phyloP scores from a whole-genome alignment of 2,888 invertebrate genomes.

The Branchinecta sandiegonensis region DNA sequence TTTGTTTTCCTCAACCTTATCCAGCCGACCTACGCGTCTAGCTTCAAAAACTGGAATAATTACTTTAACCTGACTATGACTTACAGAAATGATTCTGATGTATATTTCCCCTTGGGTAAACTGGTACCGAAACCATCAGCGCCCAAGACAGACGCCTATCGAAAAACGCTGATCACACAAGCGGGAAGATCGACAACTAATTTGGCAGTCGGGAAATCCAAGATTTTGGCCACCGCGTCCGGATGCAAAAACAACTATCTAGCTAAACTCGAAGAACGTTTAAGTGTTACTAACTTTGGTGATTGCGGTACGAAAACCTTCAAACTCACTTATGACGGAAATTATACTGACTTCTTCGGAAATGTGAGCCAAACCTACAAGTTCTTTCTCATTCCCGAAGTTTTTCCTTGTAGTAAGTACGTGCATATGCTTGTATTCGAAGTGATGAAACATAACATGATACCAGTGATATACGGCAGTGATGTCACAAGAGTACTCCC shows the following conservation, averaged over 20 bases:
- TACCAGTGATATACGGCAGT: constrained; percentile 1
- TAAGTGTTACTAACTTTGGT: not conserved
- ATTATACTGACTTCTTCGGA: not conserved
- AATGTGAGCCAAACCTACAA: not conserved
- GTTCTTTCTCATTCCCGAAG: constrained; percentile 4
- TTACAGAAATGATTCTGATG: not conserved
- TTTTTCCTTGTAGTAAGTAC: not conserved
- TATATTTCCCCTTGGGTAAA: not conserved
- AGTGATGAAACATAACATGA: constrained; percentile 9
- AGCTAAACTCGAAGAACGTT: not conserved
- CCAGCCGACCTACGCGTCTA: not conserved
- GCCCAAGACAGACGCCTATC: not conserved
- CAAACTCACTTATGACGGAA: not conserved
- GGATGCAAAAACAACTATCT: not conserved
- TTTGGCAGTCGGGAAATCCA: not conserved
- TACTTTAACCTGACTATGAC: not conserved
- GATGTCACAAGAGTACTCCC: not conserved
- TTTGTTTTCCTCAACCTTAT: not conserved
- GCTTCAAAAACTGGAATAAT: constrained; percentile 5
- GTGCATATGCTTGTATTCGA: constrained; percentile 1
- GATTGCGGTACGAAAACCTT: not conserved
- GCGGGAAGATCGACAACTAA: not conserved
- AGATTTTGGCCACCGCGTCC: not conserved
- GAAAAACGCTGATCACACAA: not conserved
- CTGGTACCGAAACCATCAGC: constrained; percentile 2